Evolutionary conservation across 2,888 invertebrate species (phyloP).

Genomic region (Melangyna quadrimaculata): DNA sequence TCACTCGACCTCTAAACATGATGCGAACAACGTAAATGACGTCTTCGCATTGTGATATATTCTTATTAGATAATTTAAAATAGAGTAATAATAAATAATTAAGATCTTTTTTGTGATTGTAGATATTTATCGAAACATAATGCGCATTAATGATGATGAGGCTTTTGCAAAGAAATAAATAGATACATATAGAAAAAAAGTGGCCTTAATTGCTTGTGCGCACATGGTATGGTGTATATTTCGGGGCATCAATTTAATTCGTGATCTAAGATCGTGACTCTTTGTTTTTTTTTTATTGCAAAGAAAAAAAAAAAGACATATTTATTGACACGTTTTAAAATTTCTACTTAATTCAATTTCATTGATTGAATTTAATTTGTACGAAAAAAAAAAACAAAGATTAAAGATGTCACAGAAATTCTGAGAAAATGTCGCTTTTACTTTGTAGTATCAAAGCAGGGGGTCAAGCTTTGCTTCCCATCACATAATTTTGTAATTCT

Average conservation of each 20-base stretch:
- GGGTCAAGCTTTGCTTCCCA: background rate
- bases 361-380: background rate
- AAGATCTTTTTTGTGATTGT: background rate
- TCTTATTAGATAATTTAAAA: background rate
- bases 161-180: background rate
- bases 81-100: background rate
- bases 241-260: background rate
- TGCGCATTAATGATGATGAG: background rate
- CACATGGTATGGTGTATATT: slow-evolving; percentile 1
- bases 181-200: no score
- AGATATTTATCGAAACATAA: background rate
- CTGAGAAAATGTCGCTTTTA: background rate
- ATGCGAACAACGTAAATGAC: background rate
- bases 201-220: background rate
- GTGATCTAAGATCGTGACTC: slow-evolving; percentile 15
- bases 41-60: background rate
- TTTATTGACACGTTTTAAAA: background rate
- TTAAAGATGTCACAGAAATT: background rate
- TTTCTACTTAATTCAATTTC: background rate
- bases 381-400: background rate
- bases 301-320: background rate
- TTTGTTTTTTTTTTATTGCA: background rate
- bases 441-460: background rate
- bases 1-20: background rate
- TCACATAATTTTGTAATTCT: no score